These are phyloP conservation scores for Trichogramma pretiosum DNA, from an alignment of 1,140 invertebrate species.

Conservation along the genomic window DNA sequence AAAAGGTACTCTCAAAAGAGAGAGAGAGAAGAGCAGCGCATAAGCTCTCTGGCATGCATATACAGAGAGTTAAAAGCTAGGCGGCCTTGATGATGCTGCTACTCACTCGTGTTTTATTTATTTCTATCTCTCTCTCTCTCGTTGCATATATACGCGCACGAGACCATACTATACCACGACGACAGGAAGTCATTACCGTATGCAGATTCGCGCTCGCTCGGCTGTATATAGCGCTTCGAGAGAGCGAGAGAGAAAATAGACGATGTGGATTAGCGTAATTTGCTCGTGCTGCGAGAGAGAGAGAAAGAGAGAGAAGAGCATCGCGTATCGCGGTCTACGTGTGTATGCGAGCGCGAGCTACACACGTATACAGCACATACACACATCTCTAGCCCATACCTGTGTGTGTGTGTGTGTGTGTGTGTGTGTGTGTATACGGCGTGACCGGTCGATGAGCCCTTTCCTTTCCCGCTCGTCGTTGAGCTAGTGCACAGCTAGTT, in stretches of 20 bases:
- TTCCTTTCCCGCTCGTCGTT: no score
- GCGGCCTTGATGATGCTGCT: neutral
- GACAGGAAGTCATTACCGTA: slow-evolving; percentile 34
- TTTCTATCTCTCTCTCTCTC: no score
- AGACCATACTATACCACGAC: slow-evolving; percentile 20
- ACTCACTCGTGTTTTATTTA: no score
- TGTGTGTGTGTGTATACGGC: neutral
- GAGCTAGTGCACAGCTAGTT: no score
- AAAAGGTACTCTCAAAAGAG: neutral
- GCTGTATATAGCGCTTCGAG: neutral
- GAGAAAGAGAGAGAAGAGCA: neutral
- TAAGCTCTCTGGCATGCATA: neutral
- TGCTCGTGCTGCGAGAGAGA: neutral
- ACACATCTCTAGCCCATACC: no score
- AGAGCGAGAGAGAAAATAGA: neutral
- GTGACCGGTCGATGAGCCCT: slow-evolving; percentile 4
- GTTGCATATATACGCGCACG: slow-evolving; percentile 24
- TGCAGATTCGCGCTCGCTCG: slow-evolving; percentile 27
- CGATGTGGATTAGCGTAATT: no score
- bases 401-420: no score
- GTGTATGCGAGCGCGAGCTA: no score
- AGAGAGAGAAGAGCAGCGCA: no score
- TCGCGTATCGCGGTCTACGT: neutral
- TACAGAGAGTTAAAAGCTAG: neutral
- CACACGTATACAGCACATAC: no score